Percentiles rank a stretch among this genome's conserved stretches.
Evolutionary conservation across 2,113 vertebrate species (phyloP).

Genomic region (Sclerurus mexicanus): DNA sequence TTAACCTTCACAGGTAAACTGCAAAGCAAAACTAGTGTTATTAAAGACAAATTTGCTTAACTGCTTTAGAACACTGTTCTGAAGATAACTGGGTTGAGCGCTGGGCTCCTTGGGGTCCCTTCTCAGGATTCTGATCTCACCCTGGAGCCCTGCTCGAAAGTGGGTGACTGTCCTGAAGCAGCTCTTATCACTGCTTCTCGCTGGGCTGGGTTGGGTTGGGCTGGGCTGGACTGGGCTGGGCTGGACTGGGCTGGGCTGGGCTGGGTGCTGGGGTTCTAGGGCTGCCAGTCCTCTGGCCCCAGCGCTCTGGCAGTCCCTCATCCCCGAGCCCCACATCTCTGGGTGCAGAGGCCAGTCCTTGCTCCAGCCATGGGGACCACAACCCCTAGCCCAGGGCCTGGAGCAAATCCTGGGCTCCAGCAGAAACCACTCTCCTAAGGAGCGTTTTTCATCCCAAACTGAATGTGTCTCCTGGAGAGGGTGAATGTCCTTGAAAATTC

Average conservation of each 20-base stretch:
- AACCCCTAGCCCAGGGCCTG: neutral
- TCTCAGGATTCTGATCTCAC: neutral
- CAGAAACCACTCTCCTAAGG: neutral
- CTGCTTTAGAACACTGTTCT: neutral
- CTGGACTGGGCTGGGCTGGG: no score
- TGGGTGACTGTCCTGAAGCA: neutral
- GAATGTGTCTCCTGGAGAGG: neutral
- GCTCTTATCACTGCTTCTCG: neutral
- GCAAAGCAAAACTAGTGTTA: neutral
- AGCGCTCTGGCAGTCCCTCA: rapidly evolving
- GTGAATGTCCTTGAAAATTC: neutral
- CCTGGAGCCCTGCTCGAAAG: neutral
- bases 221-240: neutral
- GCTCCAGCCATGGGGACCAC: rapidly evolving
- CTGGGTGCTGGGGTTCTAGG: neutral
- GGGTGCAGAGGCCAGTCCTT: rapidly evolving
- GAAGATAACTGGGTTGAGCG: neutral
- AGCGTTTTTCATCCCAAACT: neutral
- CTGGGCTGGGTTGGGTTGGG: no score
- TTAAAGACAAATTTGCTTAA: neutral
- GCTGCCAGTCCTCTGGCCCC: neutral
- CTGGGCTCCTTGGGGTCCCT: neutral
- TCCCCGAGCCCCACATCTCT: neutral
- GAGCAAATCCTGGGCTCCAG: neutral
- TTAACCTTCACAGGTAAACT: neutral